Percentiles rank a stretch among this genome's conserved stretches.
Conservation (phyloP, 2,888 invertebrate genomes). For the Caenorhabditis doughertyi region DNA sequence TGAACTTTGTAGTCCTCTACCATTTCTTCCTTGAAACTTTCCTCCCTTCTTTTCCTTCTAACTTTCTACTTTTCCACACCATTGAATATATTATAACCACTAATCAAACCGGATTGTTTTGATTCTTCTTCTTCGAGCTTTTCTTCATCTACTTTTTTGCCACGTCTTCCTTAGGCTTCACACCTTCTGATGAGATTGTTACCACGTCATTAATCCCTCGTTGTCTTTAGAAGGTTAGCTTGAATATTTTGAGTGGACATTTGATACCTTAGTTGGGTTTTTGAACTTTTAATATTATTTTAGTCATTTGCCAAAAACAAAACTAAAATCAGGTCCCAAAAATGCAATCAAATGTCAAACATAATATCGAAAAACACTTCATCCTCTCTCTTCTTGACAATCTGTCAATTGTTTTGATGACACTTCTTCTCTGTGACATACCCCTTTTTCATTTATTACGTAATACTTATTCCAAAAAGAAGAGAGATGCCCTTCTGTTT, state of each 20-base stretch:
- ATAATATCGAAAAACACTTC: constrained; percentile 13
- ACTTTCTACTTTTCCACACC: constrained; percentile 36
- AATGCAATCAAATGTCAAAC: neutral
- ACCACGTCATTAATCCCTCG: too few relatives aligned
- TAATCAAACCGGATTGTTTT: constrained; percentile 49
- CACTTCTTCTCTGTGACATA: constrained; percentile 23
- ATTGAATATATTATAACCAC: constrained; percentile 31
- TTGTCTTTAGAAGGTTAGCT: too few relatives aligned
- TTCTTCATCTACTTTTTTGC: neutral
- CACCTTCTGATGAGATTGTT: neutral
- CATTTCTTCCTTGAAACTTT: neutral
- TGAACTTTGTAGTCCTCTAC: neutral
- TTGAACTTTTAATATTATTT: too few relatives aligned
- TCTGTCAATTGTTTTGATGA: constrained; percentile 60
- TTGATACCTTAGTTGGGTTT: too few relatives aligned
- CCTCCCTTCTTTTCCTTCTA: neutral
- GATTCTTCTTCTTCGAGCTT: too few relatives aligned
- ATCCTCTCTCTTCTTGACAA: constrained; percentile 27
- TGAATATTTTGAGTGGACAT: too few relatives aligned
- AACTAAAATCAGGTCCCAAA: too few relatives aligned
- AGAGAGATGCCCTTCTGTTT: neutral
- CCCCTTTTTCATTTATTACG: constrained; percentile 45
- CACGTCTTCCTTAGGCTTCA: neutral
- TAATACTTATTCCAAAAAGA: neutral
- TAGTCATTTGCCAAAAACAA: too few relatives aligned